phyloP scores from a whole-genome alignment of 2,797 vertebrate genomes.

The Poecilia wingei region DNA sequence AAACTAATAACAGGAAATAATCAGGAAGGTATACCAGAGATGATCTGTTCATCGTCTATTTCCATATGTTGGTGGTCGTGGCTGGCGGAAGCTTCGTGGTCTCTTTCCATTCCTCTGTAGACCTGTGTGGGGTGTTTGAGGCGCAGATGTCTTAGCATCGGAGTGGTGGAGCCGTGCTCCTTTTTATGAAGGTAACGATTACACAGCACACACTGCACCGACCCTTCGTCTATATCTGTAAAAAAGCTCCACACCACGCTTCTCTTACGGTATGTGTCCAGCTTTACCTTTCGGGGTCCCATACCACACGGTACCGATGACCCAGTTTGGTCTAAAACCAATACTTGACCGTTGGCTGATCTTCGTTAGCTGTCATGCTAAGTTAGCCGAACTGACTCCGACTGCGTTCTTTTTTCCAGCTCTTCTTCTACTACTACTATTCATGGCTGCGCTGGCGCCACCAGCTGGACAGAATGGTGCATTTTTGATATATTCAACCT shows the following conservation, averaged over 20 bases:
- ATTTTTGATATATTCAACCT: not conserved
- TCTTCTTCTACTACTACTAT: not conserved
- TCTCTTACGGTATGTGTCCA: slow-evolving; percentile 62
- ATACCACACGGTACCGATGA: not conserved
- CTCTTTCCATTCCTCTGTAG: slow-evolving; percentile 20
- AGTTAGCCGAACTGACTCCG: slow-evolving; percentile 5
- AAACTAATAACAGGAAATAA: not conserved
- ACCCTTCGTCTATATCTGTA: slow-evolving; percentile 46
- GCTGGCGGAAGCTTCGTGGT: not conserved
- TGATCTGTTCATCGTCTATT: slow-evolving; percentile 33
- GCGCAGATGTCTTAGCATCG: slow-evolving; percentile 75
- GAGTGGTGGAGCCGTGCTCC: slow-evolving; percentile 67
- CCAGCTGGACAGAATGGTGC: not conserved
- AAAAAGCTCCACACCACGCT: slow-evolving; percentile 75
- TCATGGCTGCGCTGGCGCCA: not conserved
- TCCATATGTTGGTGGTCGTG: slow-evolving; percentile 12
- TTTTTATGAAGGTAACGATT: slow-evolving; percentile 47
- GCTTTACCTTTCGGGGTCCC: slow-evolving; percentile 3
- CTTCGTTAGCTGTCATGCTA: slow-evolving; percentile 2
- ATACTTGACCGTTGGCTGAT: no score
- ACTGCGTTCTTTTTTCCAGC: not conserved
- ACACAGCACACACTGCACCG: slow-evolving; percentile 71
- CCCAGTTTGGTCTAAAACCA: not conserved
- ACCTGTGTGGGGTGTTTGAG: slow-evolving; percentile 67
- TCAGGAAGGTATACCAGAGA: slow-evolving; percentile 31